Base-by-base conservation (phyloP, 37 sponge, comb jelly and placozoan genomes). In the Oscarella lobularis region DNA sequence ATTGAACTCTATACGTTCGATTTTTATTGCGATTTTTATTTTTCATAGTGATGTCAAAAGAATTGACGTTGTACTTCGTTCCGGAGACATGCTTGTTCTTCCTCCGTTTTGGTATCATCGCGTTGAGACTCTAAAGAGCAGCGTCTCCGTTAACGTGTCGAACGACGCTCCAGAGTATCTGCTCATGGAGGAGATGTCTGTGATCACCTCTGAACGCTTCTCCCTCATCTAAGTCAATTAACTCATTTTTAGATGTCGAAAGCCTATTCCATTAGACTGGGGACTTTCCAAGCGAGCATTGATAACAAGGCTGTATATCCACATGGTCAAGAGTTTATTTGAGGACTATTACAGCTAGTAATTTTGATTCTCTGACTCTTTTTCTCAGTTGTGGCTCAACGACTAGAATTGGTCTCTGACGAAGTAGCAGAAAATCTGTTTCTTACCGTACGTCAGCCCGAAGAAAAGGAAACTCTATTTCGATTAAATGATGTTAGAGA, bases 91-190 rank as follows among this genome's bases (percentile, higher is more conserved):
- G 89, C 71, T 89, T 66, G 80, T 82, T 39, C 80, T 89, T 1
- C 89, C 89, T 20, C 86, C 89, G 27, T 85, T 85, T 72, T 89
- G 89, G 89, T 84, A 78, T 38, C 88, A 87, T 60, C 88, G 81
- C 41, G 88, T 87, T 33, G 88, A 87, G 75, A 82, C 89, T 2
- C 83, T 89, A 39, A 69, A 74, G 27, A 80, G 82, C 60, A 89
- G 89, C 40, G 77, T 89, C 2, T 89, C 89, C 14, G 74, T 89
- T 2, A 85, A 89, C 36, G 80, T 85, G 1, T 82, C 83, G 86
- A 89, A 82, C 67, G 83, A 89, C 80, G 83, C 89, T 0, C 85
- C 88, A 0, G 85, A 87, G 55, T 87, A 84, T 73, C 74, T 67
- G 4, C 67, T 82, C 73, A 82, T 86, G 38, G 82, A 86, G 66